Base-by-base conservation (phyloP, 2,797 vertebrate species). In the Dallia pectoralis region DNA sequence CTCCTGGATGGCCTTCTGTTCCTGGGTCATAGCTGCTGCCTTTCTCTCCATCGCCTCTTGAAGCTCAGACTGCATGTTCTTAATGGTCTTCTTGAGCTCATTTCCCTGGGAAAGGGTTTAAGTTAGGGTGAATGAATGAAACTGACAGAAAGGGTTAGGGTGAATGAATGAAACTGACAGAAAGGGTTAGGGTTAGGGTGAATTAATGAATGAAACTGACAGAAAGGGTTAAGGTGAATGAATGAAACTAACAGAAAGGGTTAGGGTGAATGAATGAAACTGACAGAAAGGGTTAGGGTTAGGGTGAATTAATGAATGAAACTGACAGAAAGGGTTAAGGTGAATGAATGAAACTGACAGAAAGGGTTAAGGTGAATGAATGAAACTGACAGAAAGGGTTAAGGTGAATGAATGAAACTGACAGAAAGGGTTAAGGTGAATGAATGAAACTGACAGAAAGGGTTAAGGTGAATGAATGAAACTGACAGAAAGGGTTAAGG, bases 21-120 rank as follows among this genome's bases (percentile, higher is more conserved):
- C 96, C 59, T 94, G 94, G 62, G 82, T 92, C 14, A 95, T 85
- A 65, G 97, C 96, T 40, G 92, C 84, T 36, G 92, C 76, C 66
- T 96, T 92, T 86, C 94, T 95, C 89, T 98, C 96, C 76, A 97
- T 91, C 11, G 97, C 95, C 81, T 97, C 96, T 81, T 97, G 95
- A 72, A 97, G 95, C 87, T 98, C 95, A 0, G 88, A 82, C 77
- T 98, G 97, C 81, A 98, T 92, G 33, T 88, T 83, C 71, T 88
- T 93, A 76, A 98, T 84, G 48, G 83, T 95, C 78, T 94, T 95
- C 88, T 95, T 96, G 72, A 99, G 89, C 78, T 98, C 96, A 25
- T 82, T 89, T 14, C 97, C 90, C 97, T 99, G 77, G 0, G 71
- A 25, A 63, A 36, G 9, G 36, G n/a, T n/a, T n/a, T n/a, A 19